These are phyloP conservation scores for Sander vitreus DNA, from an alignment of 2,113 vertebrate species.

Conservation along the genomic window DNA sequence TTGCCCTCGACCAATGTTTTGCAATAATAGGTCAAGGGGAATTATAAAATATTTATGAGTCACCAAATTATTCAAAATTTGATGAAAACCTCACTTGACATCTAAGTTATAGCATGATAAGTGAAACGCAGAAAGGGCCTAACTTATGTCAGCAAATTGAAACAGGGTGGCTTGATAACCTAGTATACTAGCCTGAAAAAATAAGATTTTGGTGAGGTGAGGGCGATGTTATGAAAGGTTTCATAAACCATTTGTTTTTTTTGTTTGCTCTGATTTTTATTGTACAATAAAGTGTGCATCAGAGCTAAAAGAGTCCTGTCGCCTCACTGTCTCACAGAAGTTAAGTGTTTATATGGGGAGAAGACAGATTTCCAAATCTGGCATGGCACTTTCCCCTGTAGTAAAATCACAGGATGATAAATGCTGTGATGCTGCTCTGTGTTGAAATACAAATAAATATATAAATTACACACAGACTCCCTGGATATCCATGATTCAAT, in stretches of 20 bases:
- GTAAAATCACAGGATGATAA: slow-evolving; percentile 31
- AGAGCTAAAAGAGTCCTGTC: slow-evolving; percentile 16
- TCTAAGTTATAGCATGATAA: slow-evolving; percentile 48
- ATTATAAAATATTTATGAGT: slow-evolving; percentile 69
- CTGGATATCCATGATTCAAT: neutral
- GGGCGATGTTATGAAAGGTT: slow-evolving; percentile 34
- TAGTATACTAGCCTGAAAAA: slow-evolving; percentile 50
- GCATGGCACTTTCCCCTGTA: neutral
- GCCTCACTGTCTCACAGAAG: slow-evolving; percentile 5
- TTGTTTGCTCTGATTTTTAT: slow-evolving; percentile 28
- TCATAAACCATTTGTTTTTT: slow-evolving; percentile 6
- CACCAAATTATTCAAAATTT: slow-evolving; percentile 26
- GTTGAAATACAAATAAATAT: slow-evolving; percentile 24
- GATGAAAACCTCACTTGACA: slow-evolving; percentile 40
- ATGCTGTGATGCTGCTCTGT: slow-evolving; percentile 4
- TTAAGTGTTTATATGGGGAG: slow-evolving; percentile 3
- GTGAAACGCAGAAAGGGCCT: slow-evolving; percentile 8
- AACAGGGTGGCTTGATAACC: slow-evolving; percentile 38
- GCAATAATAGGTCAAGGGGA: slow-evolving; percentile 67
- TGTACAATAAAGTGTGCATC: slow-evolving; percentile 35
- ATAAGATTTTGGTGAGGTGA: slow-evolving; percentile 39
- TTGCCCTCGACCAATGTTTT: slow-evolving; percentile 51
- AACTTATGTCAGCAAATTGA: slow-evolving; percentile 31
- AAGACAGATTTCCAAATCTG: slow-evolving; percentile 8
- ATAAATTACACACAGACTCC: slow-evolving; percentile 35